Percentiles rank a stretch among this genome's conserved stretches.
Evolutionary conservation across 2,888 invertebrate genomes (phyloP).

Genomic region (Drosophila siamana): DNA sequence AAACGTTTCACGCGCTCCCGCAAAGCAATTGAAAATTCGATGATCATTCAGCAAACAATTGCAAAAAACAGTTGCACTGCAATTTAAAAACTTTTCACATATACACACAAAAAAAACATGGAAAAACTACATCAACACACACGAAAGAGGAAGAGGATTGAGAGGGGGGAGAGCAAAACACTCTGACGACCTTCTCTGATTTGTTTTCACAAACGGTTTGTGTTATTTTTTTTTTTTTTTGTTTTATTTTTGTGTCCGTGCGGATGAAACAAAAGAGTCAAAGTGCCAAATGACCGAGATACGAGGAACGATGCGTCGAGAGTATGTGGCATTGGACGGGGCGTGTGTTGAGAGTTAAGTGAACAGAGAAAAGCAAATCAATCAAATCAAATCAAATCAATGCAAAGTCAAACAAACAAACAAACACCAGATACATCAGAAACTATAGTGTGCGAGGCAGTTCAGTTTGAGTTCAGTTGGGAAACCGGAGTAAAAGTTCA

Average conservation of each 20-base stretch:
- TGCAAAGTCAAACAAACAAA: conserved; percentile 53
- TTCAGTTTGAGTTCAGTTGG: conserved; percentile 17
- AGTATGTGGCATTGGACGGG: neutral
- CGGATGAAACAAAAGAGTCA: conserved; percentile 49
- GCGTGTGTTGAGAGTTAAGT: neutral
- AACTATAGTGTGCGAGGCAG: conserved; percentile 25
- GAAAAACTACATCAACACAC: conserved; percentile 16
- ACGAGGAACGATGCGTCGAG: neutral
- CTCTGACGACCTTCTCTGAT: conserved; percentile 37
- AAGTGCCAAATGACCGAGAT: conserved; percentile 55
- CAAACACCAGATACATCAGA: conserved; percentile 20
- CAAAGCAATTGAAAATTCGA: conserved; percentile 65
- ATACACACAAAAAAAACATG: conserved; percentile 8
- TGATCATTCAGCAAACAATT: conserved; percentile 58
- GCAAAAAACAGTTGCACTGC: conserved; percentile 37
- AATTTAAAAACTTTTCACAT: conserved; percentile 51
- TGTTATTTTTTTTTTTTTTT: neutral
- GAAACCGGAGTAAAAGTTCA: conserved; percentile 38
- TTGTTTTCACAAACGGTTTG: conserved; percentile 45
- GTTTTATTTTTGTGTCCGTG: conserved; percentile 16
- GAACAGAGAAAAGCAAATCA: conserved; percentile 50
- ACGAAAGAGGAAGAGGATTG: neutral
- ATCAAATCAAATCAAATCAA: conserved; percentile 68
- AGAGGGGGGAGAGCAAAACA: conserved; percentile 1
- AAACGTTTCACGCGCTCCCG: conserved; percentile 55